Evolutionary conservation across 2,888 invertebrate species (phyloP), one percentile per base, ranked within the genome.

Genomic region (Eurytoma californica): DNA sequence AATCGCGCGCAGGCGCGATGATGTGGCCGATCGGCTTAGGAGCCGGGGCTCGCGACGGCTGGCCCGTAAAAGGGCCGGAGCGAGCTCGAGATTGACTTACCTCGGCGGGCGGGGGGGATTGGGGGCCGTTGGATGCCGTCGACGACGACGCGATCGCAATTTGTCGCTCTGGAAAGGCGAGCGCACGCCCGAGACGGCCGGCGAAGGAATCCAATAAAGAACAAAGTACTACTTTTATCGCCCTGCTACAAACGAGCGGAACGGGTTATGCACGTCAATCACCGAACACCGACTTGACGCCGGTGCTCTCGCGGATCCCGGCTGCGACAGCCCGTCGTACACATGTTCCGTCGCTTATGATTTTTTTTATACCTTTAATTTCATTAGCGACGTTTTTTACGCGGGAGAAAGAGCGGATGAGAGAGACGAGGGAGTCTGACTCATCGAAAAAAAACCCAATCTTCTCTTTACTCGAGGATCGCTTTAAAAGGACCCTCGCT

Each of bases 161-260:
- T 76, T 72, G 79, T 79, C 75, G 68, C 57, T 7, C 53, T 65
- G 74, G 20, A 69, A 70, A 67, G 39, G 60, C 16, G 61, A 30
- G 47, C 60, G 63, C 53, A 20, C 39, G 39, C 14, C 39, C 24
- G 55, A 53, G 68, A 72, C 49, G 57, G 14, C 47, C 58, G 49
- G 60, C 69, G 39, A 47, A 77, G 74, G 77, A 80, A 78, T 80
- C 76, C 80, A 77, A 80, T 80, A 80, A 80, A 80, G 77, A 78
- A 80, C 77, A 74, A 78, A 80, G 80, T 78, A 77, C 78, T 78
- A 80, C 72, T 78, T 75, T 81, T 81, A 78, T 78, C 80, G 68
- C 78, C 74, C 28, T 30, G 74, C 74, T 63, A 67, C 72, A 65
- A 74, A 74, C 73, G 77, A 77, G 69, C 80, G 80, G 58, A 74